These are phyloP conservation scores for Epinephelus awoara DNA, from an alignment of 2,797 vertebrate species.

Conservation along the genomic window DNA sequence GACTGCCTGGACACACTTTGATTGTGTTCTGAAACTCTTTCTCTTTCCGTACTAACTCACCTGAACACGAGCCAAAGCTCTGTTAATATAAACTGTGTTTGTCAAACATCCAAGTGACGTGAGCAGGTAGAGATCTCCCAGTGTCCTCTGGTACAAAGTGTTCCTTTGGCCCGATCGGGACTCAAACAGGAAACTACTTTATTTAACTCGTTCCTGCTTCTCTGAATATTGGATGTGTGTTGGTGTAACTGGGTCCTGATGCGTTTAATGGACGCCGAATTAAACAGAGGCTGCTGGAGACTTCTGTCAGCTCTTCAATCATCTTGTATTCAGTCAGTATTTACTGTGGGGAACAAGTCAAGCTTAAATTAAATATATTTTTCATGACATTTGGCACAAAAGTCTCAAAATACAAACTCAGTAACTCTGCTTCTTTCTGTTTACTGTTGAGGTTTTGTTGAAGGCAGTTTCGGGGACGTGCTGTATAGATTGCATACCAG, in stretches of 20 bases:
- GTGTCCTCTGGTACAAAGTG: not conserved
- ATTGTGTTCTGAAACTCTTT: not conserved
- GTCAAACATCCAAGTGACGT: not conserved
- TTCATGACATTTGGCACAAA: not conserved
- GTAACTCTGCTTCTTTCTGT: not conserved
- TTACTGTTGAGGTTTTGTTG: not conserved
- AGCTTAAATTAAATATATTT: not conserved
- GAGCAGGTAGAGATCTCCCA: not conserved
- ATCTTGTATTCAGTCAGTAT: not conserved
- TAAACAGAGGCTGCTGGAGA: not conserved
- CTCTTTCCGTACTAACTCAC: not conserved
- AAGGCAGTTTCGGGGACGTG: not conserved
- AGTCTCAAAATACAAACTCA: not conserved
- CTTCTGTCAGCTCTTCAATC: not conserved
- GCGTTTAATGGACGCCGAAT: not conserved
- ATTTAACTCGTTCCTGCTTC: not conserved
- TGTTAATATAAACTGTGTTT: not conserved
- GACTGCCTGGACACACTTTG: too few relatives aligned
- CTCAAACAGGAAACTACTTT: not conserved
- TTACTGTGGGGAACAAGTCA: not conserved
- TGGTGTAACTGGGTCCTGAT: not conserved
- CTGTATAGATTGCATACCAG: conserved; percentile 39
- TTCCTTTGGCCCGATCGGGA: not conserved
- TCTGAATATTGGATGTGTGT: not conserved
- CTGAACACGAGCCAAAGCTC: not conserved